Evolutionary conservation across 2,113 vertebrate genomes (phyloP).

Genomic region (Jacana jacana): DNA sequence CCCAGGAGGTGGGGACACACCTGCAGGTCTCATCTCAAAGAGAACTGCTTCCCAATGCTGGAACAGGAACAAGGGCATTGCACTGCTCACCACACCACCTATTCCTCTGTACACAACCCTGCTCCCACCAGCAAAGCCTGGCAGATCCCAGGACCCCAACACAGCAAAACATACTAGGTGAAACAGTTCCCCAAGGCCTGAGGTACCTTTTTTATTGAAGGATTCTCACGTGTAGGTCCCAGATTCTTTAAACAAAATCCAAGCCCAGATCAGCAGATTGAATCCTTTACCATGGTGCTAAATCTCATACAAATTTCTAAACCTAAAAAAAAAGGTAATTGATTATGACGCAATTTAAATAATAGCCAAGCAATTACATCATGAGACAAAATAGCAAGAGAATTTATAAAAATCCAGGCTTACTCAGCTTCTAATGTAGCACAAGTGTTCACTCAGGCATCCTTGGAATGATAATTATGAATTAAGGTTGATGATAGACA

Average conservation of each 20-base stretch:
- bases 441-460: slow-evolving; percentile 18
- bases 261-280: background rate
- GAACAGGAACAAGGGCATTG: background rate
- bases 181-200: background rate
- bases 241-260: background rate
- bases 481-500: slow-evolving; percentile 30
- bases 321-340: background rate
- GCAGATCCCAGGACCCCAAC: background rate
- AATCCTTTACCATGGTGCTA: background rate
- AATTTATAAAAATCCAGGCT: background rate
- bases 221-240: background rate
- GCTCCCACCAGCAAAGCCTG: background rate
- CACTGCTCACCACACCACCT: background rate
- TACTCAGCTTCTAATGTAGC: slow-evolving; percentile 16
- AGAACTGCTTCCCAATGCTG: background rate
- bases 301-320: background rate
- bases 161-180: background rate
- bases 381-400: background rate
- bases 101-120: background rate
- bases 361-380: background rate
- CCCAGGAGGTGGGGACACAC: accelerated
- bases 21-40: background rate
- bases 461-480: slow-evolving; percentile 41
- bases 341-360: background rate
- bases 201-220: background rate